Evolutionary conservation across 2,888 invertebrate genomes (phyloP).

Genomic region (Eupithecia vulgata): DNA sequence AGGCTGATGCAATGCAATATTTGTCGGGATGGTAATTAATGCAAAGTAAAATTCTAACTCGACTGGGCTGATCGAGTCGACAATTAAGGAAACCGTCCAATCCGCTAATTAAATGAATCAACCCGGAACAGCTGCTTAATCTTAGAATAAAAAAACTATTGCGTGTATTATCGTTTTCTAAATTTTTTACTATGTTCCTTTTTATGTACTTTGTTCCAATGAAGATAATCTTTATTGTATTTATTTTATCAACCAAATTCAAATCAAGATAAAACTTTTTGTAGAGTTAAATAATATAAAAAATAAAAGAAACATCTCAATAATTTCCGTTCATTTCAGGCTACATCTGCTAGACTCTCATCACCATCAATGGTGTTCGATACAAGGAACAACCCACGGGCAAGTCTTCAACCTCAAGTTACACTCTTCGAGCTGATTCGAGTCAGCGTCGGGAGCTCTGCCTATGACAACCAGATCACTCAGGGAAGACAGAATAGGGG

Average conservation of each 20-base stretch:
- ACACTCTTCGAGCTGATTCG: conserved; percentile 55
- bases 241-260: neutral
- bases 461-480: conserved; percentile 25
- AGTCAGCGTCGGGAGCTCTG: conserved; percentile 44
- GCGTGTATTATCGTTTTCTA: too few species aligned
- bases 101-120: neutral
- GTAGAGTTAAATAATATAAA: neutral
- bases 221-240: too few species aligned
- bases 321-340: conserved; percentile 3
- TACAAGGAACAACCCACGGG: conserved; percentile 43
- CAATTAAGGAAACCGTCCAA: neutral
- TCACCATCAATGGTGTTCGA: conserved; percentile 45
- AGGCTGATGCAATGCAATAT: too few species aligned
- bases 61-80: neutral
- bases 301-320: neutral
- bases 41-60: too few species aligned
- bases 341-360: conserved; percentile 44
- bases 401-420: conserved; percentile 58
- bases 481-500: conserved; percentile 3
- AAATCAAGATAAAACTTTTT: neutral
- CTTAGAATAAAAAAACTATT: too few species aligned
- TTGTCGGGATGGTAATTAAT: too few species aligned
- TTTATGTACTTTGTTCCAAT: too few species aligned
- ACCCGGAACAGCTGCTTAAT: too few species aligned
- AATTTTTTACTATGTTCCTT: too few species aligned